Evolutionary conservation across 2,797 vertebrate species (phyloP), one percentile per base, ranked within the genome.

Genomic region (Otolemur crassicaudatus): DNA sequence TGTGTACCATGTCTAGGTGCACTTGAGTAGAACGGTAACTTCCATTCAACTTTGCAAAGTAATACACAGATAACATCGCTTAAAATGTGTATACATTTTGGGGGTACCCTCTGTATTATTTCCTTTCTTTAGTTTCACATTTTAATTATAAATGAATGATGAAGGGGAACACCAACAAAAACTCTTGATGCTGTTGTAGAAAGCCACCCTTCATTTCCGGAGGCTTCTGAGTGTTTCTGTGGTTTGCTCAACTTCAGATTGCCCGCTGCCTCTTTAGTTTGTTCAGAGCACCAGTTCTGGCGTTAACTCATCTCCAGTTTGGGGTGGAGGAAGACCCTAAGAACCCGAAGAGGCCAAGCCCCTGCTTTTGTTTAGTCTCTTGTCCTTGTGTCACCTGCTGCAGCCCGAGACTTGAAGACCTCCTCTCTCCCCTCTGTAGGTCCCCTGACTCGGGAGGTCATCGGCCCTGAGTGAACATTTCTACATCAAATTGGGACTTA

Each of bases 101-200:
- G 40, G 40, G 40, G 49, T 1, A 53, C 14, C 49, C 49, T 53
- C 14, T 16, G 14, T 83, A 46, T 73, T 60, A 73, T 43, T 96
- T 20, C 46, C 67, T 25, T 87, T 85, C 12, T 37, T 22, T 87
- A 83, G 29, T 79, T 95, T 34, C 40, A 49, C 53, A 34, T 79
- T 95, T 86, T 91, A 86, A 29, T 94, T 91, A 86, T 43, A 86
- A 67, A 61, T 83, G 63, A 67, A 61, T 83, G 63, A 89, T 90
- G 27, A 83, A 83, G 82, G 16, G 27, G 43, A 87, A 53, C 7
- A 75, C 91, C 20, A n/a, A 43, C 79, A 67, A 79, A 58, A 56
- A n/a, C 65, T 43, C 29, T 5, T 69, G 46, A 19, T 87, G 27
- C 69, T 82, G 5, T 79, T 60, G 46, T 81, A 85, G 73, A 94